phyloP scores from a whole-genome alignment of 2,113 vertebrate species.

The Syrmaticus mikado region DNA sequence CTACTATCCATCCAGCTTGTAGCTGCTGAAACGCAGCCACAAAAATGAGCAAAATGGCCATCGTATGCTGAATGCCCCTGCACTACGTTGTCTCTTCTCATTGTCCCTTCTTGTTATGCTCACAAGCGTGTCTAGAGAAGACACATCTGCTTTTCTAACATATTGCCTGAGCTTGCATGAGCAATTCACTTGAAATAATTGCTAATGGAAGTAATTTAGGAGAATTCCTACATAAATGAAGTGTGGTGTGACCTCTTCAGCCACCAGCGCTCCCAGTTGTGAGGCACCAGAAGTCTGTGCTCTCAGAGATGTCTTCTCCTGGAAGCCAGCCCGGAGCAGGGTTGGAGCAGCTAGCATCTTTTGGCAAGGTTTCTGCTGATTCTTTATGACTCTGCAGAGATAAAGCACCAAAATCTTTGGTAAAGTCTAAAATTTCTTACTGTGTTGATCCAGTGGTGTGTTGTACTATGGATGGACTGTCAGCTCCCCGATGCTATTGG shows the following conservation, averaged over 20 bases:
- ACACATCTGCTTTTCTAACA: neutral
- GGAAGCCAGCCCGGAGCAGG: neutral
- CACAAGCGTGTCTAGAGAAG: neutral
- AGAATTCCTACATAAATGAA: neutral
- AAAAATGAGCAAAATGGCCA: neutral
- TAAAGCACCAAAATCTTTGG: neutral
- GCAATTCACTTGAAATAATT: neutral
- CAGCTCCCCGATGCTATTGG: neutral
- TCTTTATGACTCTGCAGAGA: neutral
- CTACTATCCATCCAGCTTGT: too few species aligned
- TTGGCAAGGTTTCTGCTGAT: neutral
- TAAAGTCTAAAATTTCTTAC: neutral
- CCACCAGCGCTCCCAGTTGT: neutral
- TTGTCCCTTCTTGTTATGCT: neutral
- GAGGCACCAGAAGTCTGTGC: neutral
- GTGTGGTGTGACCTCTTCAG: neutral
- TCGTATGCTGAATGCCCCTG: neutral
- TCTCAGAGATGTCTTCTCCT: neutral
- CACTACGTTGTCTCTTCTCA: neutral
- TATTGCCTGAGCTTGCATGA: neutral
- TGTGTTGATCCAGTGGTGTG: accelerated
- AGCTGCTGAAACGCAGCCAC: too few species aligned
- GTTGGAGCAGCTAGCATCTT: neutral
- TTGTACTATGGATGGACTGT: neutral
- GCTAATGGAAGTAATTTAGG: neutral